Percentiles rank a stretch among this genome's conserved stretches.
phyloP scores from a whole-genome alignment of 2,113 vertebrate genomes.

The Ictalurus punctatus region DNA sequence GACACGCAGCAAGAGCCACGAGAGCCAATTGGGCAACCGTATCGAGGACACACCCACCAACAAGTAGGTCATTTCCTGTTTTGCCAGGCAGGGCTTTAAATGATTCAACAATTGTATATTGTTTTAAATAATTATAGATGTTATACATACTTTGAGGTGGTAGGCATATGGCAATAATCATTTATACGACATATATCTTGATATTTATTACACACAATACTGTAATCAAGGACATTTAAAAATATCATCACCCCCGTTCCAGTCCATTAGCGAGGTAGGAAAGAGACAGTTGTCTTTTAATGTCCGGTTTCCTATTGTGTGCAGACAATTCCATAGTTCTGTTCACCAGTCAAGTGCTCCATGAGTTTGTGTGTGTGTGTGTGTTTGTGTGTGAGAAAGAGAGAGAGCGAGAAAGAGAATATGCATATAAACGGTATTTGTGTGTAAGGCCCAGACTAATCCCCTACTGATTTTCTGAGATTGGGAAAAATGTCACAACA shows the following conservation, averaged over 20 bases:
- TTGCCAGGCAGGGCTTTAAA: background rate
- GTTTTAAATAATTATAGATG: background rate
- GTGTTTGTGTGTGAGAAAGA: background rate
- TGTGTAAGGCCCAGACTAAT: background rate
- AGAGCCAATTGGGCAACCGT: slow-evolving; percentile 95
- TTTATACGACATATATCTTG: background rate
- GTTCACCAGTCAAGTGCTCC: background rate
- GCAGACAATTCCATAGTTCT: background rate
- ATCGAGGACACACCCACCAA: slow-evolving; percentile 88
- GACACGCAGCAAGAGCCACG: slow-evolving; percentile 96
- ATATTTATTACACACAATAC: background rate
- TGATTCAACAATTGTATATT: background rate
- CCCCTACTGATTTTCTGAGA: slow-evolving; percentile 65
- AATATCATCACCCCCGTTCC: background rate
- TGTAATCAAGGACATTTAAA: background rate
- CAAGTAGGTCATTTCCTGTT: slow-evolving; percentile 75
- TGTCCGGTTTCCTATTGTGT: background rate
- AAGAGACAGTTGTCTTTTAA: background rate
- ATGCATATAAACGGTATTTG: background rate
- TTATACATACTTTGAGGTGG: background rate
- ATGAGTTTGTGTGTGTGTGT: background rate
- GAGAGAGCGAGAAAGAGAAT: background rate
- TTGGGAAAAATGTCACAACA: slow-evolving; percentile 74
- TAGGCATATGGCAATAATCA: background rate
- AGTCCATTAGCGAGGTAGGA: background rate